phyloP scores from a whole-genome alignment of 2,113 vertebrate species.

The Protomyctophum bolini region DNA sequence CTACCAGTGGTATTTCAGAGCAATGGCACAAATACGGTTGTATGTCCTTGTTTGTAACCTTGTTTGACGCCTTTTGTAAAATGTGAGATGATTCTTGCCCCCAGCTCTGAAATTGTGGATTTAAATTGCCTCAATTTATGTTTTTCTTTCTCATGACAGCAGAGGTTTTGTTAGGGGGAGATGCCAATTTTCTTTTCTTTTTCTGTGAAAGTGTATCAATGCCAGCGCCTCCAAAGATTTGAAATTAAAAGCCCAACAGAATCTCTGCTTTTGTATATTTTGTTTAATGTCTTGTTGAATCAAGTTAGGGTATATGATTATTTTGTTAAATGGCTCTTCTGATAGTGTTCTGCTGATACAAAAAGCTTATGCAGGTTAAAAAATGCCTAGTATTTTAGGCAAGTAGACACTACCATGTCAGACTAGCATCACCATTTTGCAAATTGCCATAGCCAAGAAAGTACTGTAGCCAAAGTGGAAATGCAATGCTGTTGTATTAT shows the following conservation, averaged over 20 bases:
- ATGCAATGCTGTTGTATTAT: too few species aligned
- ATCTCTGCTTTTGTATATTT: conserved; percentile 13
- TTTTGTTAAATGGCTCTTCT: not conserved
- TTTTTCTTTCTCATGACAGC: conserved; percentile 26
- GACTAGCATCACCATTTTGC: too few species aligned
- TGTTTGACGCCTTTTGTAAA: not conserved
- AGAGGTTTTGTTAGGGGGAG: conserved; percentile 21
- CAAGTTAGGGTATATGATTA: not conserved
- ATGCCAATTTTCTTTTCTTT: conserved; percentile 22
- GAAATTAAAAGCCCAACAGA: conserved; percentile 56
- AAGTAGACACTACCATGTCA: too few species aligned
- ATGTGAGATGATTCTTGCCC: not conserved
- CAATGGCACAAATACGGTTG: not conserved
- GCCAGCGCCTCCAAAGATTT: conserved; percentile 37
- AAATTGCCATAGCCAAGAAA: too few species aligned
- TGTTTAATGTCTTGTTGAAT: not conserved
- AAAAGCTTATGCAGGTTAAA: too few species aligned
- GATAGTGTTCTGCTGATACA: too few species aligned
- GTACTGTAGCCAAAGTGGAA: too few species aligned
- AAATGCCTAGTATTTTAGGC: too few species aligned
- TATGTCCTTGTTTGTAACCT: not conserved
- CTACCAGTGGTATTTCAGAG: not conserved
- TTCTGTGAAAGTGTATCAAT: conserved; percentile 43
- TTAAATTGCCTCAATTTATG: not conserved
- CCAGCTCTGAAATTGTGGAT: not conserved